A percentile compares a stretch with the other conserved stretches of the same genome.
phyloP scores from a whole-genome alignment of 2,888 invertebrate species.

The Endotricha flammealis region DNA sequence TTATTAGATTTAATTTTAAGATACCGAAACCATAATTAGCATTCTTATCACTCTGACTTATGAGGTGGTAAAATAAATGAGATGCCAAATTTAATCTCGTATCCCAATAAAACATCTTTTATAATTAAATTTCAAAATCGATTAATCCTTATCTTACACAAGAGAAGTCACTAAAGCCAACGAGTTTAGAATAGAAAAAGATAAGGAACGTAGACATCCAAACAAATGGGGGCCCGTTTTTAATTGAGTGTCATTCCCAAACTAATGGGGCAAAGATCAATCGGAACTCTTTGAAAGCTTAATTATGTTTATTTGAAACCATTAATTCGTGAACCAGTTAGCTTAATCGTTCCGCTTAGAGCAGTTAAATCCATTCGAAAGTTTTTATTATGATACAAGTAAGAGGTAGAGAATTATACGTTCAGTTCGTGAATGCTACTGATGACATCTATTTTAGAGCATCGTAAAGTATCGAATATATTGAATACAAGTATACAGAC shows the following conservation, averaged over 20 bases:
- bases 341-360: slow-evolving; percentile 51
- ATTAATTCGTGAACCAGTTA: slow-evolving; percentile 61
- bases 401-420: slow-evolving; percentile 18
- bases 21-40: no score
- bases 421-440: slow-evolving; percentile 32
- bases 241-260: slow-evolving; percentile 63
- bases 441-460: slow-evolving; percentile 40
- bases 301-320: slow-evolving; percentile 69
- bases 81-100: background rate
- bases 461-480: slow-evolving; percentile 33
- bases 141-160: slow-evolving; percentile 12
- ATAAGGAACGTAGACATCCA: slow-evolving; percentile 21
- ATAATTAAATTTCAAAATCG: slow-evolving; percentile 9
- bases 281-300: slow-evolving; percentile 66
- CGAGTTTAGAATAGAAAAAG: slow-evolving; percentile 10
- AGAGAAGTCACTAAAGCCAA: slow-evolving; percentile 17
- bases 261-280: slow-evolving; percentile 54
- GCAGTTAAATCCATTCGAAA: slow-evolving; percentile 42
- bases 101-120: background rate
- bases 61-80: background rate
- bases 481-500: slow-evolving; percentile 14
- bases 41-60: background rate
- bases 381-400: slow-evolving; percentile 36
- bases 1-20: no score
- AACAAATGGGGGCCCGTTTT: slow-evolving; percentile 41